Evolutionary conservation across 2,888 invertebrate genomes (phyloP).

Genomic region (Acleris literana): DNA sequence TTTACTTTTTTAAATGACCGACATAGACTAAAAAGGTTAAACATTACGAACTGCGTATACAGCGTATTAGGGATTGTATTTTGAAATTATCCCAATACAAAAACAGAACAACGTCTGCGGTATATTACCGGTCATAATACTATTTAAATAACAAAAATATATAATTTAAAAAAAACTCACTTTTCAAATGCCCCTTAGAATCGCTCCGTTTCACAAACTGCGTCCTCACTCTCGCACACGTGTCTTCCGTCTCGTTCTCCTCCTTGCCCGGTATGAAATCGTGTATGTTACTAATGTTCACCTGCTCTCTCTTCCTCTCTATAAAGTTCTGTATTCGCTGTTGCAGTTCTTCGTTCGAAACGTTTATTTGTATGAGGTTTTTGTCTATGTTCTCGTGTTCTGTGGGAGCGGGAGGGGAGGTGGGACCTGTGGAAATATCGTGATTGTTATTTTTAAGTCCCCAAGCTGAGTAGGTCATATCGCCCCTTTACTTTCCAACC

Average conservation of each 20-base stretch:
- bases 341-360: constrained; percentile 85
- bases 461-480: neutral
- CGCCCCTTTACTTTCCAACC: too few species aligned
- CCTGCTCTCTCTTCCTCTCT: constrained; percentile 88
- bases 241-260: constrained; percentile 68
- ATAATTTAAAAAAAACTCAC: constrained; percentile 79
- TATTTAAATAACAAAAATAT: too few species aligned
- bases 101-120: too few species aligned
- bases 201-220: constrained; percentile 87
- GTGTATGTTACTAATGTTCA: constrained; percentile 87
- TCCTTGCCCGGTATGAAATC: constrained; percentile 85
- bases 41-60: too few species aligned
- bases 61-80: too few species aligned
- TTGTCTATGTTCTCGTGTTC: constrained; percentile 53
- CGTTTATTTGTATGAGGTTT: constrained; percentile 87
- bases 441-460: neutral
- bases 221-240: constrained; percentile 91
- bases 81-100: too few species aligned
- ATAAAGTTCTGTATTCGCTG: constrained; percentile 89
- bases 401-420: constrained; percentile 38
- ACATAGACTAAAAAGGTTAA: too few species aligned
- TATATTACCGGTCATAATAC: too few species aligned
- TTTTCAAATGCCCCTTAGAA: constrained; percentile 91
- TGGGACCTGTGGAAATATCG: neutral
- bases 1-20: neutral